phyloP scores from a whole-genome alignment of 2,113 vertebrate species.

The Sylvietta virens region DNA sequence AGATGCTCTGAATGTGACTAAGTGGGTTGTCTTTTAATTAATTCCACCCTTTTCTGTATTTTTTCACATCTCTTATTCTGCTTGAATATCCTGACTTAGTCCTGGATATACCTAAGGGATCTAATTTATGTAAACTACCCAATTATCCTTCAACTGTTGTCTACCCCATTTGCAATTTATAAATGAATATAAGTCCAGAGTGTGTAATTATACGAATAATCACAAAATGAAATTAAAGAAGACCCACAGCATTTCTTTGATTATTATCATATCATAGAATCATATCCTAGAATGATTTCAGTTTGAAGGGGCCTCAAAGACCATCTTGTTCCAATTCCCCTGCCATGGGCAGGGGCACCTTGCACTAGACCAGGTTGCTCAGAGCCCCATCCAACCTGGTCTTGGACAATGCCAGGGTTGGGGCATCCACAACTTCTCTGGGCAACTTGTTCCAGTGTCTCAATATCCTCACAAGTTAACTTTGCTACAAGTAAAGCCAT shows the following conservation, averaged over 20 bases:
- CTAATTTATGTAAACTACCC: slow-evolving; percentile 5
- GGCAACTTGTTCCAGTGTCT: not conserved
- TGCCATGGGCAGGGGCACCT: not conserved
- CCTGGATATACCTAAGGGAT: not conserved
- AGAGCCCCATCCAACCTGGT: not conserved
- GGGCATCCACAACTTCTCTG: not conserved
- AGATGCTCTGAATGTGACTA: not conserved
- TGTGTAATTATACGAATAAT: slow-evolving; percentile 28
- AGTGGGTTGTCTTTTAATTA: not conserved
- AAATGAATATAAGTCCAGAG: slow-evolving; percentile 6
- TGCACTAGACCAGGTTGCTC: not conserved
- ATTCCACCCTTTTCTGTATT: not conserved
- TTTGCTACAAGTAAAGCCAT: not conserved
- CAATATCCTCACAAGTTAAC: not conserved
- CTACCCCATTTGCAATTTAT: slow-evolving; percentile 8
- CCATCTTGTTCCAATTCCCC: not conserved
- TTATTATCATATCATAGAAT: not conserved
- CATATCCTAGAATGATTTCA: not conserved
- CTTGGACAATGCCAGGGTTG: not conserved
- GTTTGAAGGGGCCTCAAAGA: not conserved
- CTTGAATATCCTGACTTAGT: not conserved
- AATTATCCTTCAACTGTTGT: slow-evolving; percentile 20
- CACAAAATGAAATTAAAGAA: not conserved
- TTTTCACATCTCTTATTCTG: not conserved
- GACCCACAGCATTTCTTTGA: slow-evolving; percentile 18